Percentiles rank a stretch among this genome's conserved stretches.
phyloP scores from a whole-genome alignment of 2,113 vertebrate species.

The Eublepharis macularius region DNA sequence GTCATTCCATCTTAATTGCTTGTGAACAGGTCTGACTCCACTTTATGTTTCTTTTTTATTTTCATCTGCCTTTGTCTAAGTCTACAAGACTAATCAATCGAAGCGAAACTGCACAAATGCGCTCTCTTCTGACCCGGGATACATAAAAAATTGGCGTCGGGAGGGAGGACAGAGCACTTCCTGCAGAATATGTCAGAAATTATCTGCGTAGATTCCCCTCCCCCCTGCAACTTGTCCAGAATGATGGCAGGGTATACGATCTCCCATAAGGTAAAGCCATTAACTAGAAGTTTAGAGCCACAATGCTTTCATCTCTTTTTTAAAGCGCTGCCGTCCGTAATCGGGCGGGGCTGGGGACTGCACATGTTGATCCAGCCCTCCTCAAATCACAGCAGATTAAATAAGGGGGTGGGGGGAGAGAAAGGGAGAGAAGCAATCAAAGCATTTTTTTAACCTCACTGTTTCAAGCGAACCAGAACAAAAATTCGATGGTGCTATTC shows the following conservation, averaged over 20 bases:
- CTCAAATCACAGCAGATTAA: not conserved
- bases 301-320: not conserved
- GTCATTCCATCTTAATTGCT: not conserved
- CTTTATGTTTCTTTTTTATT: not conserved
- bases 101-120: not conserved
- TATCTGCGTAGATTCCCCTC: not conserved
- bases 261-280: not conserved
- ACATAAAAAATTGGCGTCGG: not conserved
- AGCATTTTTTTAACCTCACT: too few relatives aligned
- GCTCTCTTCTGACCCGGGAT: not conserved
- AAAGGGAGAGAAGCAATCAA: too few relatives aligned
- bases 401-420: too few relatives aligned
- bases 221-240: not conserved
- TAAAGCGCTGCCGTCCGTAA: not conserved
- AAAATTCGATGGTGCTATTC: too few relatives aligned
- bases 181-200: not conserved
- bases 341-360: not conserved
- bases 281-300: not conserved
- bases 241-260: not conserved
- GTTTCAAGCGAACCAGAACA: not conserved
- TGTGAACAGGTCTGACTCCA: not conserved
- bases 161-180: not conserved
- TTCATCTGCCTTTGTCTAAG: not conserved
- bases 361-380: not conserved
- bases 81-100: not conserved